Evolutionary conservation across 2,888 invertebrate species (phyloP).

Genomic region (Galeopsomyia nigrocyanea): DNA sequence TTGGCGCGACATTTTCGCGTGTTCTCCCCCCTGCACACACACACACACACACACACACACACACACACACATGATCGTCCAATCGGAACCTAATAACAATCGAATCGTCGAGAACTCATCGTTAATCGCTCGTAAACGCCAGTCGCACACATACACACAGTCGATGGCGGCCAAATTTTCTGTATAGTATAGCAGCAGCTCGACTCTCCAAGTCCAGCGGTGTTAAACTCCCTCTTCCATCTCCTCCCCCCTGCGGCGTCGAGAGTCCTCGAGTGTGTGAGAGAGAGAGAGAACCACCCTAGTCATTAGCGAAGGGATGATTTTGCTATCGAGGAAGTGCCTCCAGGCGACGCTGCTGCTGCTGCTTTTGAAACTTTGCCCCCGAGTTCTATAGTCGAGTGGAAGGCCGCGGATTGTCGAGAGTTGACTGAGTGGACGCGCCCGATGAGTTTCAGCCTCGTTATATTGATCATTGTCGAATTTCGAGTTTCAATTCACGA

Average conservation of each 20-base stretch:
- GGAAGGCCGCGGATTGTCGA: too few relatives aligned
- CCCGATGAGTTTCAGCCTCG: too few relatives aligned
- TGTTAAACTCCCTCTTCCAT: neutral
- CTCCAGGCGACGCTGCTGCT: constrained; percentile 1
- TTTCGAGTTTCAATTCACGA: too few relatives aligned
- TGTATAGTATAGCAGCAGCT: neutral
- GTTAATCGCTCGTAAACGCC: constrained; percentile 25
- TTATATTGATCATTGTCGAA: too few relatives aligned
- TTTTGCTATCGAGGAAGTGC: constrained; percentile 52
- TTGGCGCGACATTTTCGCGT: too few relatives aligned
- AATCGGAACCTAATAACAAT: constrained; percentile 25
- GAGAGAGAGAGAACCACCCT: constrained; percentile 58
- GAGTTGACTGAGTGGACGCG: too few relatives aligned
- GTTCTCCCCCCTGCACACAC: too few relatives aligned
- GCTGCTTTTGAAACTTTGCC: too few relatives aligned
- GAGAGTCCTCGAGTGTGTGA: constrained; percentile 58
- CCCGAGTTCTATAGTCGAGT: too few relatives aligned
- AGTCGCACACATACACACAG: neutral
- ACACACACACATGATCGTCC: neutral
- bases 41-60: too few relatives aligned
- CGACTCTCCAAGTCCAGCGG: neutral
- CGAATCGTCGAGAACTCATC: constrained; percentile 3
- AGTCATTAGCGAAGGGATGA: constrained; percentile 65
- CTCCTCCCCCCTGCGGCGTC: constrained; percentile 44
- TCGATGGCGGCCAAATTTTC: neutral